Evolutionary conservation across 2,888 invertebrate species (phyloP), one percentile per base, ranked within the genome.

Genomic region (Drosophila birchii): DNA sequence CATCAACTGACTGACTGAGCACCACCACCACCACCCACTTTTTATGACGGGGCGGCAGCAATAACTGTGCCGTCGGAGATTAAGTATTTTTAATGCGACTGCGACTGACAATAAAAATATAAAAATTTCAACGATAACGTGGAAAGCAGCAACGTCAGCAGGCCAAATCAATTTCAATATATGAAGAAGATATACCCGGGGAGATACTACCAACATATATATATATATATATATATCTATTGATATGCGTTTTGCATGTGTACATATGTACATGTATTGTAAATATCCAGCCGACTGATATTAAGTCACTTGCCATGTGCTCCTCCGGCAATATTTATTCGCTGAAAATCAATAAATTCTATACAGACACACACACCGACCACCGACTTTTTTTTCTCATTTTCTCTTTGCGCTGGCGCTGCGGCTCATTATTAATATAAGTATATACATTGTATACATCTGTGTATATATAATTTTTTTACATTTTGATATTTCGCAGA

Each of bases 311-410:
- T 75, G 72, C 75, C 72, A 73, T 73, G 72, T 76, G 63, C 73
- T 69, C 60, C 60, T 76, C 69, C 69, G 53, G 58, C 54, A 69
- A 76, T 75, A 62, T 75, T 76, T 81, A 62, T 68, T 71, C 49
- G 76, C 67, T 72, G 81, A 90, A 90, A 90, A 90, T 90, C 90
- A 90, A 90, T 90, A 90, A 89, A 83, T 85, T 89, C 81, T 80
- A 76, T 81, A 86, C 86, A 80, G 75, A 68, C 57, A 68, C 67
- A 53, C 18, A 57, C 51, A 54, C 44, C 29, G 34, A 59, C 58
- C 53, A 51, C n/a, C n/a, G n/a, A n/a, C 38, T 54, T 59, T 68
- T 47, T 79, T 76, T 79, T 70, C 73, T 83, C 73, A 77, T 81
- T 81, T 60, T 55, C 76, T 79, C 75, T 59, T 61, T 75, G 78